A percentile compares a stretch with the other conserved stretches of the same genome.
phyloP scores from a whole-genome alignment of 2,797 vertebrate genomes.

The Sebastes kiyomatsui region DNA sequence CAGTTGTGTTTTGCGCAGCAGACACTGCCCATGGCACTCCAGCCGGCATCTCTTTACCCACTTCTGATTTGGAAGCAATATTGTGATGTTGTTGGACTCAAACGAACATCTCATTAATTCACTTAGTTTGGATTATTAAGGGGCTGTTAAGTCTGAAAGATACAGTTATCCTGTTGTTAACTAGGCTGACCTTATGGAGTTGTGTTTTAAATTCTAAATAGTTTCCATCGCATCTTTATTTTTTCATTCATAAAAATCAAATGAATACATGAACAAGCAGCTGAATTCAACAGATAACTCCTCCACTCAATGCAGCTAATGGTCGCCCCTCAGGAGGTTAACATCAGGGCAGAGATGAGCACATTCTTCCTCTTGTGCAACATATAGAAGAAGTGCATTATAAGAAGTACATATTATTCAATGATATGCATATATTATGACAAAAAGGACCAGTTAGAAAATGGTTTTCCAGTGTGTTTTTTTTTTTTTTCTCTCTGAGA shows the following conservation, averaged over 20 bases:
- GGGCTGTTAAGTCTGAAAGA: not conserved
- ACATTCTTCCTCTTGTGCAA: slow-evolving; percentile 11
- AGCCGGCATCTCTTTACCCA: not conserved
- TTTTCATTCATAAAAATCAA: not conserved
- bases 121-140: not conserved
- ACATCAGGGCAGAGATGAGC: not conserved
- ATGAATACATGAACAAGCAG: not conserved
- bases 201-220: not conserved
- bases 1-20: not conserved
- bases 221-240: not conserved
- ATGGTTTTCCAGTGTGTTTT: not conserved
- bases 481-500: not conserved
- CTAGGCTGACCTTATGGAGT: not conserved
- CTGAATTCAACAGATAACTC: slow-evolving; percentile 20
- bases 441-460: not conserved
- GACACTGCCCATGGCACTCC: not conserved
- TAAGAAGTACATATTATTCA: not conserved
- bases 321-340: not conserved
- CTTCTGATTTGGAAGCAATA: not conserved
- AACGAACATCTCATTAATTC: not conserved
- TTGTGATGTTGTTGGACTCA: not conserved
- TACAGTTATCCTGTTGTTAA: not conserved
- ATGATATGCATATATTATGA: not conserved
- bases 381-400: slow-evolving; percentile 10
- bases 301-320: not conserved